phyloP scores from a whole-genome alignment of 2,888 invertebrate genomes.

The Trimorus sp. region DNA sequence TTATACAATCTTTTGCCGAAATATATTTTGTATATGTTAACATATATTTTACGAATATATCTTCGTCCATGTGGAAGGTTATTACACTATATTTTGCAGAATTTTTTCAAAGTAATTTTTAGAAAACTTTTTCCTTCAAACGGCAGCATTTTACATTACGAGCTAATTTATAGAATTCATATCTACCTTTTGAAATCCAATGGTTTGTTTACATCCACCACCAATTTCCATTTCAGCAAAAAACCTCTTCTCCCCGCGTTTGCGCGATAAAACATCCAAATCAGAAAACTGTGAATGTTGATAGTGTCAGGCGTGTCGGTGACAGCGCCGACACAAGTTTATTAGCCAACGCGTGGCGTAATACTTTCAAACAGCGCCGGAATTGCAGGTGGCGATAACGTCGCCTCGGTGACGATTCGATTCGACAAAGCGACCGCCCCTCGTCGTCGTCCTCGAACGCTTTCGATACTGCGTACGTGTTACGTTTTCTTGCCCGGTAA shows the following conservation, averaged over 20 bases:
- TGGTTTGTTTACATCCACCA: too few relatives aligned
- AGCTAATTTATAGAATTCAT: too few relatives aligned
- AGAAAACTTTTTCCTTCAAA: too few relatives aligned
- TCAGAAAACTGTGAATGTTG: neutral
- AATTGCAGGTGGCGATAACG: slow-evolving; percentile 43
- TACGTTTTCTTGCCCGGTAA: slow-evolving; percentile 40
- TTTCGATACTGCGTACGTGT: slow-evolving; percentile 43
- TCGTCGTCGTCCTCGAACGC: slow-evolving; percentile 26
- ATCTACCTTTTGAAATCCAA: too few relatives aligned
- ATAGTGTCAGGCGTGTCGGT: slow-evolving; percentile 14
- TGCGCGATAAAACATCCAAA: neutral
- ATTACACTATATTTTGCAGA: too few relatives aligned
- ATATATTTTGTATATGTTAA: too few relatives aligned
- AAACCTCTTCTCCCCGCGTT: neutral
- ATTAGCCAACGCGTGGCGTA: slow-evolving; percentile 28
- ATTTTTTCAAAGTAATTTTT: too few relatives aligned
- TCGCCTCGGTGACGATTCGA: slow-evolving; percentile 37
- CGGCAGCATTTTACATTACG: too few relatives aligned
- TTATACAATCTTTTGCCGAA: too few relatives aligned
- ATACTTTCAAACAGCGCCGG: slow-evolving; percentile 36
- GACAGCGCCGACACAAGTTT: slow-evolving; percentile 35
- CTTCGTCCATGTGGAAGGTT: too few relatives aligned
- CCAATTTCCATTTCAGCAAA: neutral
- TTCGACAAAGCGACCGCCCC: slow-evolving; percentile 22
- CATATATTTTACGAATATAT: too few relatives aligned